Percentiles rank a stretch among this genome's conserved stretches.
Evolutionary conservation across 1,140 invertebrate genomes (phyloP).

Genomic region (Battus philenor): DNA sequence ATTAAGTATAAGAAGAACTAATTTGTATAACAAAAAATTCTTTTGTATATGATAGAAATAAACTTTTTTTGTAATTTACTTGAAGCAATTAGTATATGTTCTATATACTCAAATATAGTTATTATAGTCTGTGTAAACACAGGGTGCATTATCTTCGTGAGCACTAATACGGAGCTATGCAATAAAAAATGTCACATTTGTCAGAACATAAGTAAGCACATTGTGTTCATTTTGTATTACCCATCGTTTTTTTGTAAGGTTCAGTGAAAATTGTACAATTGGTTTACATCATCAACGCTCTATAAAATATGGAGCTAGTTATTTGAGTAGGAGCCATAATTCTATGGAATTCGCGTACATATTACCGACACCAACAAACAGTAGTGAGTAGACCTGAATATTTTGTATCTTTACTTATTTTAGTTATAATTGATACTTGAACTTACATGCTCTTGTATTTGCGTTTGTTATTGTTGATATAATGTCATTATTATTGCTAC

Average conservation of each 20-base stretch:
- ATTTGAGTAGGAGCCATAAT: constrained; percentile 36
- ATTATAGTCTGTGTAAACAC: no score
- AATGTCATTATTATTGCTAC: constrained; percentile 56
- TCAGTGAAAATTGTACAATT: constrained; percentile 20
- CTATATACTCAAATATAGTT: no score
- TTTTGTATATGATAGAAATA: no score
- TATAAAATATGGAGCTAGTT: constrained; percentile 38
- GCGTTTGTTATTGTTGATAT: constrained; percentile 38
- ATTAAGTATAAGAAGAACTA: no score
- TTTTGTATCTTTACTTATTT: constrained; percentile 32
- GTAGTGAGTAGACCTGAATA: constrained; percentile 52
- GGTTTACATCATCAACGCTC: constrained; percentile 18
- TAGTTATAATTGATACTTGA: constrained; percentile 24
- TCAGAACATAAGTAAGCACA: constrained; percentile 50
- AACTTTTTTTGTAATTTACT: no score
- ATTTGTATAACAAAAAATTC: no score
- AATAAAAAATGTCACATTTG: constrained; percentile 45
- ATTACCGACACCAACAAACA: constrained; percentile 41
- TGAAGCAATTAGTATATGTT: no score
- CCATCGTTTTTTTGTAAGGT: constrained; percentile 21
- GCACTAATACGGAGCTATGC: constrained; percentile 5
- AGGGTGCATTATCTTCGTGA: constrained; percentile 2
- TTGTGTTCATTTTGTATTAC: constrained; percentile 43
- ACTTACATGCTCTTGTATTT: constrained; percentile 34
- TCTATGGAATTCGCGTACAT: constrained; percentile 58